phyloP scores from a whole-genome alignment of 2,888 invertebrate genomes.

The Nomada hirtipes region DNA sequence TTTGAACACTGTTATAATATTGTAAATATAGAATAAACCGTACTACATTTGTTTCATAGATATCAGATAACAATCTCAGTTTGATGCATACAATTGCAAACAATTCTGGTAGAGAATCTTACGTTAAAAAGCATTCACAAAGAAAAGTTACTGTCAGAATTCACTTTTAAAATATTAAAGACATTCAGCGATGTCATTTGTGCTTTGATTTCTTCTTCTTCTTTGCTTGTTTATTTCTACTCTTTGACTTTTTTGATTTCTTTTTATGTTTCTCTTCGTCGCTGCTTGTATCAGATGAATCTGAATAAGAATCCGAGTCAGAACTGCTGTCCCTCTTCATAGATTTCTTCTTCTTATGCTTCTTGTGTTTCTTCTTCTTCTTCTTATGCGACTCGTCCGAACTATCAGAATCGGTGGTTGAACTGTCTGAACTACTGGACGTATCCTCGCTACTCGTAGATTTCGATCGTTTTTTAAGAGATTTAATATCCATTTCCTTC shows the following conservation, averaged over 20 bases:
- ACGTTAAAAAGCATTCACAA: slow-evolving; percentile 58
- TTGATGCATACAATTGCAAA: slow-evolving; percentile 46
- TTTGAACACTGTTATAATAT: slow-evolving; percentile 52
- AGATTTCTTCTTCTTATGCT: slow-evolving; percentile 85
- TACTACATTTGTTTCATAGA: slow-evolving; percentile 44
- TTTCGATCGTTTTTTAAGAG: slow-evolving; percentile 79
- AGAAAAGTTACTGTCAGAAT: slow-evolving; percentile 47
- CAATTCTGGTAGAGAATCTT: slow-evolving; percentile 43
- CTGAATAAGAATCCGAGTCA: slow-evolving; percentile 88
- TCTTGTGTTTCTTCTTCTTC: slow-evolving; percentile 88
- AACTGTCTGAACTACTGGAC: slow-evolving; percentile 84
- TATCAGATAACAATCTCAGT: slow-evolving; percentile 48
- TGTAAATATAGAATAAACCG: slow-evolving; percentile 53
- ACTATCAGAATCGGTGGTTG: slow-evolving; percentile 84
- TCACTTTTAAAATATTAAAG: slow-evolving; percentile 34
- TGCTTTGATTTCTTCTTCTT: slow-evolving; percentile 90
- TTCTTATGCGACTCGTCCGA: slow-evolving; percentile 85
- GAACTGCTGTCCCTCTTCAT: slow-evolving; percentile 87
- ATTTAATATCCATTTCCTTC: slow-evolving; percentile 80
- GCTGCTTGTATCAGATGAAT: slow-evolving; percentile 87
- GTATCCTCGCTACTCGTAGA: slow-evolving; percentile 86
- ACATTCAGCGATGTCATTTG: slow-evolving; percentile 82
- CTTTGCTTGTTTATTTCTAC: slow-evolving; percentile 89
- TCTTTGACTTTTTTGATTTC: slow-evolving; percentile 87
- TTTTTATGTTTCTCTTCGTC: slow-evolving; percentile 89